Percentiles rank a stretch among this genome's conserved stretches.
phyloP scores from a whole-genome alignment of 2,797 vertebrate species.

The Chelon labrosus region DNA sequence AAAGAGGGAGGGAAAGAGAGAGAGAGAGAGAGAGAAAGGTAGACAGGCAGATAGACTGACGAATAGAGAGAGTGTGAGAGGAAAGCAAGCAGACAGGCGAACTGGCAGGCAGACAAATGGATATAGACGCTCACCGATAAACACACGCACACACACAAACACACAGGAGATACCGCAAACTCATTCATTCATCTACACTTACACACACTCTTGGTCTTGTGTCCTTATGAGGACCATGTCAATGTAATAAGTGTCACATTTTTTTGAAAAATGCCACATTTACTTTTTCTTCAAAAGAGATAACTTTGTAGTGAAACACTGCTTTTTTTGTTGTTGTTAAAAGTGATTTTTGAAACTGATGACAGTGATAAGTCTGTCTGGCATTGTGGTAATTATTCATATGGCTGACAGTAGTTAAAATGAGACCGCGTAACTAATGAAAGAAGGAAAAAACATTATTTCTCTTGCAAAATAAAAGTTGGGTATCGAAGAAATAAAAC shows the following conservation, averaged over 20 bases:
- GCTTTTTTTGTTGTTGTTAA: background rate
- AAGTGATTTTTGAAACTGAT: background rate
- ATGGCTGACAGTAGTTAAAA: no score
- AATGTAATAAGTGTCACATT: background rate
- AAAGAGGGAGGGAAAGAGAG: conserved; percentile 26
- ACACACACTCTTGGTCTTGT: background rate
- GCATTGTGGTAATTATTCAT: background rate
- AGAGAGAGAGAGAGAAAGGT: background rate
- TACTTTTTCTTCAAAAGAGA: background rate
- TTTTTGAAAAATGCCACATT: background rate
- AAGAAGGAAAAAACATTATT: no score
- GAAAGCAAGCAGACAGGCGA: conserved; percentile 29
- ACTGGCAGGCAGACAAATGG: conserved; percentile 51
- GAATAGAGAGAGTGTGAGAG: conserved; percentile 6
- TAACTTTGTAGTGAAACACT: background rate
- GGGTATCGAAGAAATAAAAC: no score
- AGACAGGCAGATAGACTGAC: conserved; percentile 29
- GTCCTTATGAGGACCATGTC: conserved; percentile 9
- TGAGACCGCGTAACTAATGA: no score
- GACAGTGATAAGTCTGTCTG: background rate
- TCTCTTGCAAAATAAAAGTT: no score
- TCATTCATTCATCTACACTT: conserved; percentile 19
- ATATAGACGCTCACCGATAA: conserved; percentile 41
- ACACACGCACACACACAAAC: conserved; percentile 13
- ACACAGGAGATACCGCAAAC: conserved; percentile 22